Base-by-base conservation (phyloP, 1,140 invertebrate species). In the Alviniconcha marisindica region DNA sequence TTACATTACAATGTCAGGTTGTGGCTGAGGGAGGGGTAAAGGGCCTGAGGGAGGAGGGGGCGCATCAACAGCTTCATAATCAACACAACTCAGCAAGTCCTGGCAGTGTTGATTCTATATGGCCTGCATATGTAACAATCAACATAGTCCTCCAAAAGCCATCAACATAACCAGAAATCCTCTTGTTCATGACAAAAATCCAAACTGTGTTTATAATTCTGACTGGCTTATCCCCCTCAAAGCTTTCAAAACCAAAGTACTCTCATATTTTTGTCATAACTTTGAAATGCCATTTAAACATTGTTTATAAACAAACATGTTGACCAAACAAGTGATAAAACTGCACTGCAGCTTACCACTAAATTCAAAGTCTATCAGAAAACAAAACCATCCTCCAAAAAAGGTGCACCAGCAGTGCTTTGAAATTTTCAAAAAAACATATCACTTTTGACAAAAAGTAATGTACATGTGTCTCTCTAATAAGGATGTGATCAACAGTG, bases 321-420 rank as follows among this genome's bases (percentile, higher is more conserved):
- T 48, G 44, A 48, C 18, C 7, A 48, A 71, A 71, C 38, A 71
- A 71, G 21, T 33, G 14, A 28, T 33, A 66, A 66, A 66, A 31
- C 24, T 7, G 63, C 12, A 56, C 28, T n/a, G n/a, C n/a, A n/a
- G n/a, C n/a, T n/a, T n/a, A n/a, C n/a, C n/a, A n/a, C n/a, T n/a
- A n/a, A 48, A 48, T 18, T 48, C 7, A 5, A 48, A 48, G 18
- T 48, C 44, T 18, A 48, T 48, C 18, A 10, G 7, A 48, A 48
- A 48, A 48, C 44, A 48, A 48, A 5, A 18, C 5, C 44, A 48
- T 10, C 5, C 18, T 48, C n/a, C 7, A 48, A 66, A 66, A 66
- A 15, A 66, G 3, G 69, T 71, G 69, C 69, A 71, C 66, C 69
- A 71, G 69, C 69, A 71, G 36, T 71, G 69, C 69, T 40, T 5